Base-by-base conservation (phyloP, 2,113 vertebrate species). In the Dasyurus viverrinus region DNA sequence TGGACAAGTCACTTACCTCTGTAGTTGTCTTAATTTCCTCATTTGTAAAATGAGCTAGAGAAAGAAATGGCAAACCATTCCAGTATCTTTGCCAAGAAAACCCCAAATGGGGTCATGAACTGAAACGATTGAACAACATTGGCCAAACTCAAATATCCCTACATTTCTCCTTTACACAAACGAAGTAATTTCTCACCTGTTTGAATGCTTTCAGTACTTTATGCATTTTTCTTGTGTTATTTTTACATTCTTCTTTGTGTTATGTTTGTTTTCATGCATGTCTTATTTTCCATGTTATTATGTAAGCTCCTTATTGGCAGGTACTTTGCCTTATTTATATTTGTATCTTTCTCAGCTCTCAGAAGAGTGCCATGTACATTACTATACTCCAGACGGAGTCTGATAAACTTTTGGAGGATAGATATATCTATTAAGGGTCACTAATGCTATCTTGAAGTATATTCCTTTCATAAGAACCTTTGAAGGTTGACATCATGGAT, bases 1-100 rank as follows among this genome's bases (percentile, higher is more conserved):
- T 76, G 89, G 60, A 10, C 68, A 89, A 76, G 93, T 91, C 42
- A 55, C 53, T 89, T 93, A 52, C 57, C 27, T 6, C 92, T 94
- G 54, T 7, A 52, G 9, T 90, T 42, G 57, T 24, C 95, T 96
- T 52, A 54, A 2, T 96, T 84, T 89, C 91, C 14, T 96, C 36
- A 60, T 90, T 47, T 89, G 2, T 92, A 91, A 94, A 92, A 92
- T 42, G 55, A 95, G 26, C 60, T 27, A 23, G 93, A 92, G 54
- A 94, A 54, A 0, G 92, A 53, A 23, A 23, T 92, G n/a, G 53
- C 48, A 84, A 84, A 84, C 36, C 68, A 84, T 52, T 92, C 91
- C 57, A 76, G 57, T 2, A 19, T 93, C 24, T 26, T 47, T 94
- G 93, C 54, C 8, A n/a, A 42, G n/a, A 84, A 84, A 42, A 84